Evolutionary conservation across 2,797 vertebrate species (phyloP).

Genomic region (Mareca penelope): DNA sequence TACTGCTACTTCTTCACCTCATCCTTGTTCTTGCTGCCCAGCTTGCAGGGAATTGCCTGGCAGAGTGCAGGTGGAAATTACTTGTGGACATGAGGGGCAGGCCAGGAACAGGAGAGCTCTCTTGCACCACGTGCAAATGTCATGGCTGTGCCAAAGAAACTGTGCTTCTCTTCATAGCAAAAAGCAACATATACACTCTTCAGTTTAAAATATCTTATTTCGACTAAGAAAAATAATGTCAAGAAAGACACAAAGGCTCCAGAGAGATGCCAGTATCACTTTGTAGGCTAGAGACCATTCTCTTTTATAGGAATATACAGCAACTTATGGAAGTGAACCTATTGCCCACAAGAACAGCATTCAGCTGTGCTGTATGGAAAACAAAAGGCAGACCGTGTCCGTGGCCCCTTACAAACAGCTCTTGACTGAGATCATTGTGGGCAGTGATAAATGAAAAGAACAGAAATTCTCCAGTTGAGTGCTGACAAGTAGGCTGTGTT

Average conservation of each 20-base stretch:
- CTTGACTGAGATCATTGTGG: background rate
- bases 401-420: background rate
- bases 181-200: background rate
- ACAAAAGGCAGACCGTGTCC: background rate
- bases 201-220: background rate
- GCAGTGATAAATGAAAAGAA: background rate
- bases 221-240: background rate
- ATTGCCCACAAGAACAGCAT: background rate
- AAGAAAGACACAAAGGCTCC: background rate
- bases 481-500: background rate
- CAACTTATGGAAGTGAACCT: background rate
- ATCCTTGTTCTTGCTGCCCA: background rate
- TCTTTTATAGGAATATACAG: background rate
- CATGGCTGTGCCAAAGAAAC: background rate
- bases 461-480: background rate
- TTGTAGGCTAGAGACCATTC: background rate
- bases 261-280: background rate
- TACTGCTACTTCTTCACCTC: background rate
- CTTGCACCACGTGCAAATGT: background rate
- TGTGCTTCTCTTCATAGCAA: background rate
- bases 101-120: background rate
- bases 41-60: background rate
- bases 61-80: background rate
- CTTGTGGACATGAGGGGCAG: background rate
- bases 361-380: background rate